Base-by-base conservation (phyloP, 2,797 vertebrate species). In the Scolopax rusticola region DNA sequence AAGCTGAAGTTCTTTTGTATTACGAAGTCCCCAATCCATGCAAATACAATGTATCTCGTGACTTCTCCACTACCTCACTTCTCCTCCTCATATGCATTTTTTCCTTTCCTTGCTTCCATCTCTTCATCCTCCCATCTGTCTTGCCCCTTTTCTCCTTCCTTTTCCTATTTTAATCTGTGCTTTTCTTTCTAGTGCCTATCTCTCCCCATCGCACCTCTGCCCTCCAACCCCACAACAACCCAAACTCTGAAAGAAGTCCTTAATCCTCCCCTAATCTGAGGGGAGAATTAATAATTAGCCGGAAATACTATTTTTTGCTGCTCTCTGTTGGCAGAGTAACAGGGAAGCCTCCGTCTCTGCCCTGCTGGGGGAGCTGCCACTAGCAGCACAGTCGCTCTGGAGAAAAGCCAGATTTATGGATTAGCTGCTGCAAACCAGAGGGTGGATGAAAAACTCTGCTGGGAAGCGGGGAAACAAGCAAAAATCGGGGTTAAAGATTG, bases 291-390 rank as follows among this genome's bases (percentile, higher is more conserved):
- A 15, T 51, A 47, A 76, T 80, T 77, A 84, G 30, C 65, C 68
- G 30, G 79, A 95, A 91, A 96, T 24, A 43, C 14, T 67, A 53
- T 80, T 93, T 95, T 95, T 89, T 84, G 43, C 47, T 64, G 71
- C 47, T 59, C 50, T 47, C 59, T 65, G 21, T 53, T 93, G 90
- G 77, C 84, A 74, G 38, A 56, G 43, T 6, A 45, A 30, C 14
- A 78, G 47, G 63, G 59, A 63, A 88, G 63, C 7, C 80, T 91
- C 73, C 61, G 8, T 15, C 86, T 54, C 88, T 87, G 84, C 71
- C 67, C 47, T 53, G 63, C 70, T 79, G 70, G 76, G 75, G 87
- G 60, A 91, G 69, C 91, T 78, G 76, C 76, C 84, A 60, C 71
- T 15, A 16, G 48, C 84, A 45, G 70, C 32, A 5, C 70, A 87